Conservation (phyloP, 1,140 invertebrate genomes). For the Papilio helenus region DNA sequence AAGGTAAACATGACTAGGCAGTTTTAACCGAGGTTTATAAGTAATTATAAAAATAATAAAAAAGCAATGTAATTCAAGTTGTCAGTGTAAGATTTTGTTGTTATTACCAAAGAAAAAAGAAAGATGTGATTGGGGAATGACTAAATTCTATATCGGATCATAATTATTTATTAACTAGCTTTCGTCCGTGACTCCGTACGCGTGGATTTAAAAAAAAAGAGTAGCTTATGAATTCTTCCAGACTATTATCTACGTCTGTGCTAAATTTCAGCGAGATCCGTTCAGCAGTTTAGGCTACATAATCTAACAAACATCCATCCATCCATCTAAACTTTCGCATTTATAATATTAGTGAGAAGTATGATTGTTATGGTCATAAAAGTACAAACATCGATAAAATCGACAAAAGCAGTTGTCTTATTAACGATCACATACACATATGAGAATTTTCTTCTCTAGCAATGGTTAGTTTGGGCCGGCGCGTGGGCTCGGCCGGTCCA, state of each 20-base stretch:
- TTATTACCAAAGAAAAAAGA: neutral
- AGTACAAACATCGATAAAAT: constrained; percentile 12
- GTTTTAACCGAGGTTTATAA: neutral
- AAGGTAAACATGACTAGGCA: constrained; percentile 2
- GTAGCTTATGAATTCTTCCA: too few relatives aligned
- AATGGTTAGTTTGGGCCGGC: constrained; percentile 50
- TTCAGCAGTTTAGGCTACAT: too few relatives aligned
- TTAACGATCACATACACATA: neutral
- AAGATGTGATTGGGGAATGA: neutral
- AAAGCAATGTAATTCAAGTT: neutral
- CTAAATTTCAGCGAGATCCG: too few relatives aligned
- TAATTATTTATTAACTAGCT: neutral
- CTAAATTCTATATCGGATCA: neutral
- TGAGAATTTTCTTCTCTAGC: constrained; percentile 30
- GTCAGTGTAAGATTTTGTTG: neutral
- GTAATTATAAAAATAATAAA: neutral
- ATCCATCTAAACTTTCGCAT: too few relatives aligned
- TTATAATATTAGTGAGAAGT: too few relatives aligned
- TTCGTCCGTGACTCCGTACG: too few relatives aligned
- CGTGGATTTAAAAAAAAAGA: too few relatives aligned
- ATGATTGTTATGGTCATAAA: too few relatives aligned
- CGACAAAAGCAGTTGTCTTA: constrained; percentile 3
- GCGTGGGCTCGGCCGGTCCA: constrained; percentile 56
- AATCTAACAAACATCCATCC: too few relatives aligned
- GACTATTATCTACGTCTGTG: too few relatives aligned